A percentile compares a stretch with the other conserved stretches of the same genome.
These are phyloP conservation scores for Machimus rusticus DNA, from an alignment of 2,888 invertebrate species.

Conservation along the genomic window DNA sequence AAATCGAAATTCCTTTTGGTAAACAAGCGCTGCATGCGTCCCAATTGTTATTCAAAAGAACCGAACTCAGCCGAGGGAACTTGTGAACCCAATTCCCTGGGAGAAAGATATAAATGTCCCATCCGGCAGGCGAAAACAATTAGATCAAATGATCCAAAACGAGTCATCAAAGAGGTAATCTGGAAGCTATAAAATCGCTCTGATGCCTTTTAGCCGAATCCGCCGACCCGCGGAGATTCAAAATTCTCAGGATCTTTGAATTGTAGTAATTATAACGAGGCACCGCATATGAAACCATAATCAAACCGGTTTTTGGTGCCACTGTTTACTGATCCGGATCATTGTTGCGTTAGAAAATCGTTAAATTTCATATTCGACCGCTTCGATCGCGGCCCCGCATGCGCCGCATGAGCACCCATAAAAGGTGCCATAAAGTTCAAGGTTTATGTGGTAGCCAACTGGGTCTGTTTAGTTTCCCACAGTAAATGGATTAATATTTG, in stretches of 20 bases:
- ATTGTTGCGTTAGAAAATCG: background rate
- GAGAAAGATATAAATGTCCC: background rate
- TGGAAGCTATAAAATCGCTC: background rate
- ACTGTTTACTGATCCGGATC: conserved; percentile 12
- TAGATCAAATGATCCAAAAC: background rate
- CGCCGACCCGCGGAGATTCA: background rate
- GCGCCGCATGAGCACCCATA: background rate
- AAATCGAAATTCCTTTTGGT: background rate
- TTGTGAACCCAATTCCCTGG: background rate
- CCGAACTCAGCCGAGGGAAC: background rate
- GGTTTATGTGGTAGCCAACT: background rate
- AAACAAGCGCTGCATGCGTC: background rate
- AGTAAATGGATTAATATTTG: background rate
- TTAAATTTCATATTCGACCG: background rate
- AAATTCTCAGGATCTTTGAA: conserved; percentile 17
- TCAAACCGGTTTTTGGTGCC: conserved; percentile 15
- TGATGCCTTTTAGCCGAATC: background rate
- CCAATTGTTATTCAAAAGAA: background rate
- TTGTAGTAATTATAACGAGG: conserved; percentile 8
- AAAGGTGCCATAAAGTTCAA: conserved; percentile 4
- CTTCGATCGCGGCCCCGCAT: background rate
- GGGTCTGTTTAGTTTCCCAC: conserved; percentile 9
- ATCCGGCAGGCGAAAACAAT: background rate
- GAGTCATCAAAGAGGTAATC: background rate
- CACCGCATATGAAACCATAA: conserved; percentile 14